Conservation (phyloP, 1,140 invertebrate species). For the Lerema accius region DNA sequence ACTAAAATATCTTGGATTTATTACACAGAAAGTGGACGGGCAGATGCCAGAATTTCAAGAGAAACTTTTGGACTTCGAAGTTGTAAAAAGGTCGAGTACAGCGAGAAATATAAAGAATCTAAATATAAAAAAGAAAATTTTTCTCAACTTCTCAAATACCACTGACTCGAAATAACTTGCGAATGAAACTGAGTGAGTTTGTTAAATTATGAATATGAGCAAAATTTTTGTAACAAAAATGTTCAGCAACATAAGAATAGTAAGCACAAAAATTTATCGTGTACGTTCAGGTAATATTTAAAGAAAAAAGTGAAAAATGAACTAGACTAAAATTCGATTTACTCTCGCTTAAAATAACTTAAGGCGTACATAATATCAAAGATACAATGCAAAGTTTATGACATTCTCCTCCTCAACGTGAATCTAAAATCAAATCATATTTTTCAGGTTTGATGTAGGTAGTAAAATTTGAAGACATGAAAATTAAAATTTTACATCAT, state of each 20-base stretch:
- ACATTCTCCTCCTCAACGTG: too few species aligned
- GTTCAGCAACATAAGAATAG: background rate
- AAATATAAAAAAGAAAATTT: slow-evolving; percentile 1
- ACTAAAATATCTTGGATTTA: slow-evolving; percentile 1
- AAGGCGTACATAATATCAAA: too few species aligned
- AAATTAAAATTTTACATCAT: too few species aligned
- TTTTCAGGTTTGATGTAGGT: too few species aligned
- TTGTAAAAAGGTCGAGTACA: slow-evolving; percentile 5
- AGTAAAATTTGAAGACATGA: too few species aligned
- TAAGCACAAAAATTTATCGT: background rate
- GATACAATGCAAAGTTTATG: too few species aligned
- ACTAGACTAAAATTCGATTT: too few species aligned
- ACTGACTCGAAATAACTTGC: background rate
- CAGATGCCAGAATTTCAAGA: slow-evolving; percentile 4
- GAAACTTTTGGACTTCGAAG: slow-evolving; percentile 1
- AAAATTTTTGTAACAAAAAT: background rate
- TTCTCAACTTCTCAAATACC: background rate
- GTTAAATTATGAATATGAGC: background rate
- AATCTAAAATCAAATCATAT: too few species aligned
- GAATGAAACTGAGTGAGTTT: slow-evolving; percentile 1
- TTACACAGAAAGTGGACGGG: background rate
- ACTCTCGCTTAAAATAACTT: too few species aligned
- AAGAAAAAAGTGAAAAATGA: too few species aligned
- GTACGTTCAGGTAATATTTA: background rate
- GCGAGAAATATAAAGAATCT: slow-evolving; percentile 5